Base-by-base conservation (phyloP, 2,113 vertebrate species). In the Acinonyx jubatus region DNA sequence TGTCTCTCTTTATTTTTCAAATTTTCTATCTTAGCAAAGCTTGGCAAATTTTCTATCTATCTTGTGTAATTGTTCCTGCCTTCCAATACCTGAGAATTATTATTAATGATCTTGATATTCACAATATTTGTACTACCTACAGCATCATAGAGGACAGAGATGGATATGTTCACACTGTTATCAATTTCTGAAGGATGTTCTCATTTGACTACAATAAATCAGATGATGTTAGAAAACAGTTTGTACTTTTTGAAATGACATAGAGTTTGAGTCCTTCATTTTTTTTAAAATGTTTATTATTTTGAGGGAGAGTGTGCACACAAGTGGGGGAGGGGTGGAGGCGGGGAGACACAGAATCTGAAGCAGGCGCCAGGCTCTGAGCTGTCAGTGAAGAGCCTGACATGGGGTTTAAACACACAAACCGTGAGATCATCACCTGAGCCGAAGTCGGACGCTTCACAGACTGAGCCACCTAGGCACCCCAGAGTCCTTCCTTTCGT, bases 61-160 rank as follows among this genome's bases (percentile, higher is more conserved):
- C 10, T 55, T 88, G 29, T 84, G 3, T 84, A 91, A 63, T 69
- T 69, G 33, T 86, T 50, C n/a, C 18, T 91, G 55, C 21, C 29
- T 88, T 48, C 15, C 45, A 89, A 65, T 78, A 94, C 16, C 27
- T 90, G 6, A 95, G 57, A 83, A 74, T 93, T 80, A 50, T 95
- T 79, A 95, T 84, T 95, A 96, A 93, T 89, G 38, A 84, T 69
- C 41, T 92, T 80, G n/a, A 68, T 82, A 87, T 79, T 93, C 52
- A 93, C 19, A 96, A 52, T 74, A 79, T 33, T 69, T 97, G 95
- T 79, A 81, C 25, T 73, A 76, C 23, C 29, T 71, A 25, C 25
- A 80, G 7, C 16, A 84, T 78, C 41, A 78, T 7, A 61, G 5
- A 18, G 36, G 69, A 94, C 57, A 94, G 16, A 96, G 66, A 94